Percentiles rank a stretch among this genome's conserved stretches.
Conservation (phyloP, 2,113 vertebrate genomes). For the Polypterus bichir region DNA sequence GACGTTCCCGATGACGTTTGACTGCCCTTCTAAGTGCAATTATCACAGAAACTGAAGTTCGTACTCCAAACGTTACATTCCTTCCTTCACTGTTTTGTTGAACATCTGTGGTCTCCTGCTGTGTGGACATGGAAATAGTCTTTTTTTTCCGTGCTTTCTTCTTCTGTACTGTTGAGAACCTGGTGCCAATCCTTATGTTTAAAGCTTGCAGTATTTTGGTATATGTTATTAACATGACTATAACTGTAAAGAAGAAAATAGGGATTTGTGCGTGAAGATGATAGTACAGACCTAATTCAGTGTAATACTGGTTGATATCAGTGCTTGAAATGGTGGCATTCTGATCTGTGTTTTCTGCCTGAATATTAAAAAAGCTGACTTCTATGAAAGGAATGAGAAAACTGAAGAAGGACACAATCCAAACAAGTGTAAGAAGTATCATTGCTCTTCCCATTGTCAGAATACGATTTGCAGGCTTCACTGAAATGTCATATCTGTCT, state of each 20-base stretch:
- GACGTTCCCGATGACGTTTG: conserved; percentile 83
- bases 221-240: conserved; percentile 95
- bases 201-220: conserved; percentile 94
- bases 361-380: conserved; percentile 80
- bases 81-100: conserved; percentile 70
- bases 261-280: conserved; percentile 94
- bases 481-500: conserved; percentile 94
- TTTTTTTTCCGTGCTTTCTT: conserved; percentile 92
- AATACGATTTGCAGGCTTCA: conserved; percentile 91
- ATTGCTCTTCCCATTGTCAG: conserved; percentile 91
- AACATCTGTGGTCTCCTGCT: conserved; percentile 66
- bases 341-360: conserved; percentile 56
- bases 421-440: conserved; percentile 75
- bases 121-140: conserved; percentile 75
- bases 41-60: conserved; percentile 92
- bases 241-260: conserved; percentile 88
- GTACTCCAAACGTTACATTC: conserved; percentile 78
- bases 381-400: conserved; percentile 96
- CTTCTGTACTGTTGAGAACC: conserved; percentile 79
- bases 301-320: conserved; percentile 76
- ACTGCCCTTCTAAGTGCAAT: conserved; percentile 88
- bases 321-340: conserved; percentile 75
- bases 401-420: conserved; percentile 85
- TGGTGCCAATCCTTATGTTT: conserved; percentile 91
- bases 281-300: conserved; percentile 86